phyloP scores from a whole-genome alignment of 2,888 invertebrate species.

The Ischnus inquisitorius region DNA sequence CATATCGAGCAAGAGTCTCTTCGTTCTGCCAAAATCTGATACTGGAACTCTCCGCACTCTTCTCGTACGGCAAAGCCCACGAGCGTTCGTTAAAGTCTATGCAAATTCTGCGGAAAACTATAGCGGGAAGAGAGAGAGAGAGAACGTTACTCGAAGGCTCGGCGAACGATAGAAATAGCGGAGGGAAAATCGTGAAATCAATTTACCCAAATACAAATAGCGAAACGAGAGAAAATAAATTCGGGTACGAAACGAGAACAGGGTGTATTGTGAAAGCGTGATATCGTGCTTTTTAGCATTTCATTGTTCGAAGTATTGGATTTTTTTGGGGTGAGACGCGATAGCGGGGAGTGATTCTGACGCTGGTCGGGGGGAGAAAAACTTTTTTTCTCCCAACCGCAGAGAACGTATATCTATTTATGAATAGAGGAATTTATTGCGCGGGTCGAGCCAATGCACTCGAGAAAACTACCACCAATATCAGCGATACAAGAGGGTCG shows the following conservation, averaged over 20 bases:
- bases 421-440: slow-evolving; percentile 45
- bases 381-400: slow-evolving; percentile 33
- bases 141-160: neutral
- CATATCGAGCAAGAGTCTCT: slow-evolving; percentile 1
- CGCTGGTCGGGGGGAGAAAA: slow-evolving; percentile 10
- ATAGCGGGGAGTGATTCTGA: slow-evolving; percentile 29
- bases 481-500: slow-evolving; percentile 20
- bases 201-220: slow-evolving; percentile 44
- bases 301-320: slow-evolving; percentile 58
- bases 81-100: slow-evolving; percentile 15
- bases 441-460: slow-evolving; percentile 11
- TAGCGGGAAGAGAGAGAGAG: neutral
- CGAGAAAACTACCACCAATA: slow-evolving; percentile 36
- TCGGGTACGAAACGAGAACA: slow-evolving; percentile 41
- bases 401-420: slow-evolving; percentile 26
- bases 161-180: neutral
- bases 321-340: too few species aligned
- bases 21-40: slow-evolving; percentile 56
- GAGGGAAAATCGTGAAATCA: slow-evolving; percentile 36
- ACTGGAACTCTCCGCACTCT: slow-evolving; percentile 41
- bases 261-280: slow-evolving; percentile 11
- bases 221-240: slow-evolving; percentile 45
- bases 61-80: slow-evolving; percentile 12
- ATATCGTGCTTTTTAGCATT: slow-evolving; percentile 52
- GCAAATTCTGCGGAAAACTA: slow-evolving; percentile 17